Percentiles rank a stretch among this genome's conserved stretches.
Conservation (phyloP, 2,113 vertebrate genomes). For the Pseudopodoces humilis region DNA sequence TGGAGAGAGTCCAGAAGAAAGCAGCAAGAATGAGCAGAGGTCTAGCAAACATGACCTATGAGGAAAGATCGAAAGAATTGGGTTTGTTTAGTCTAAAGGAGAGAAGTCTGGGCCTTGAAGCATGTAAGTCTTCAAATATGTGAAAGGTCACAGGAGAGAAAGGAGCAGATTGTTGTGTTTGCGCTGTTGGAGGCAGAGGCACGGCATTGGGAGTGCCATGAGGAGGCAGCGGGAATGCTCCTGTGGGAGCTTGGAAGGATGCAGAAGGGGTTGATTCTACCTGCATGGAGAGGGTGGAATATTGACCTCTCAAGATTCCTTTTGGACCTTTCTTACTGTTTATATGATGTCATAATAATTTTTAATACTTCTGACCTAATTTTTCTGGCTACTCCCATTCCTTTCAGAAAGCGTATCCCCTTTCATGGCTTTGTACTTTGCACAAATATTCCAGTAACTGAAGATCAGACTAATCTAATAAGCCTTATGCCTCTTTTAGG, state of each 20-base stretch:
- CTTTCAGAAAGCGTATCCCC: not conserved
- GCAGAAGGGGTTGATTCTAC: not conserved
- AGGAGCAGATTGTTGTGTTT: not conserved
- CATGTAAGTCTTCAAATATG: slow-evolving; percentile 16
- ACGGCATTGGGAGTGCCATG: not conserved
- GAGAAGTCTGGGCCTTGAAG: slow-evolving; percentile 23
- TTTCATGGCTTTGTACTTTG: not conserved
- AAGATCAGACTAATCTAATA: not conserved
- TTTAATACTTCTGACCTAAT: not conserved
- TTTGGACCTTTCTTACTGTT: not conserved
- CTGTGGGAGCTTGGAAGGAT: not conserved
- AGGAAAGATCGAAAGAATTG: slow-evolving; percentile 46
- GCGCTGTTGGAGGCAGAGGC: not conserved
- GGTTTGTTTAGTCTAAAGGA: slow-evolving; percentile 66
- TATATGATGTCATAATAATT: not conserved
- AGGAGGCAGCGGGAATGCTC: not conserved
- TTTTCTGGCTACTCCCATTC: not conserved
- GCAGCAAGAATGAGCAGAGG: slow-evolving; percentile 53
- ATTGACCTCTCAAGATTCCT: not conserved
- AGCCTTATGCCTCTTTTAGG: not conserved
- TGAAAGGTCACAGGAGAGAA: not conserved
- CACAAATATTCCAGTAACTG: not conserved
- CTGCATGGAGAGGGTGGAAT: not conserved
- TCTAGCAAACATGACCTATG: slow-evolving; percentile 67
- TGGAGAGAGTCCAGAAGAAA: slow-evolving; percentile 57